Base-by-base conservation (phyloP, 2,888 invertebrate genomes). In the Gastrophysa polygoni region DNA sequence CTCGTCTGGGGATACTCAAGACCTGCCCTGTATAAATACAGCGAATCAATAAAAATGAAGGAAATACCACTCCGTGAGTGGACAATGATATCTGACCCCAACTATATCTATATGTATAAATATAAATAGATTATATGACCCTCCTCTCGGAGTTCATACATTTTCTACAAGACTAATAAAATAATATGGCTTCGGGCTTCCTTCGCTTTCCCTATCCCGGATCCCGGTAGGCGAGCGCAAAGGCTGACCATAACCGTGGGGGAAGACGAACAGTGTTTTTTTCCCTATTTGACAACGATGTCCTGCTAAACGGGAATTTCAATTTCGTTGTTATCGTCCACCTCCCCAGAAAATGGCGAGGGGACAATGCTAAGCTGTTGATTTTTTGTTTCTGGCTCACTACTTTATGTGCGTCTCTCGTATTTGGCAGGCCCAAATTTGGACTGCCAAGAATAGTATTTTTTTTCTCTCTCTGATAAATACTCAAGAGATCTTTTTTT, bases 111-210 rank as follows among this genome's bases (percentile, higher is more conserved):
- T n/a, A n/a, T n/a, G n/a, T 66, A 66, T 64, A 66, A 59, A 64
- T 66, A 66, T 66, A 66, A 66, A 66, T 66, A 66, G 63, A 66
- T 66, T 63, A 66, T 64, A 59, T 59, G 63, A 66, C 66, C 66
- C 66, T 63, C 63, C 61, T 38, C 38, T 61, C 48, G 63, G 57
- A 59, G 59, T 62, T 59, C 61, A 62, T 65, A 66, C 61, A 61
- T 63, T 66, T 64, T 64, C 59, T 64, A 63, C 63, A 59, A 56
- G 59, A 65, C 65, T 61, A 65, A 65, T 65, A 65, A 65, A 65
- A 65, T 65, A 61, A 62, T 62, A 65, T 49, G 61, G 65, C 62
- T 58, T 61, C 55, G 50, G 61, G 65, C 61, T 57, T 52, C 59
- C 59, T 59, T 54, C 61, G 57, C 59, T 55, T 49, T 51, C 48